phyloP scores from a whole-genome alignment of 2,797 vertebrate species.

The Denticeps clupeoides region DNA sequence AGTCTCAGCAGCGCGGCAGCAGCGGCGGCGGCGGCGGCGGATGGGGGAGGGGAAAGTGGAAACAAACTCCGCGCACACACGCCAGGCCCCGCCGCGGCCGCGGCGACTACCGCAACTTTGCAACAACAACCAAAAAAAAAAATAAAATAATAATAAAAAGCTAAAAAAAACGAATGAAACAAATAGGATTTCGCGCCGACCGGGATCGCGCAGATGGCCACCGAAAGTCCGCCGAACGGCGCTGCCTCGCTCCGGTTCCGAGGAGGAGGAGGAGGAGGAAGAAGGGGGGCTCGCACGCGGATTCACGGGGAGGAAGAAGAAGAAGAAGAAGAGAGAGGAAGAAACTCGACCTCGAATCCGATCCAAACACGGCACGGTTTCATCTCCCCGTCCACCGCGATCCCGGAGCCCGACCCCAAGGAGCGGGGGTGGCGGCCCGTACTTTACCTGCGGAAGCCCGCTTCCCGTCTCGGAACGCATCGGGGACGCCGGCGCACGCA shows the following conservation, averaged over 20 bases:
- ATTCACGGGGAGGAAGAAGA: no score
- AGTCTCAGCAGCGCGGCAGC: conserved; percentile 49
- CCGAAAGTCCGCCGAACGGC: no score
- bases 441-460: conserved; percentile 59
- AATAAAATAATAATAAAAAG: conserved; percentile 38
- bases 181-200: conserved; percentile 18
- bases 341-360: conserved; percentile 20
- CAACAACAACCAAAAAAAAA: conserved; percentile 47
- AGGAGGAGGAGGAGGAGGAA: no score
- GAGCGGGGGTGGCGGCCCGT: conserved; percentile 50
- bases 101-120: conserved; percentile 71
- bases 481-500: conserved; percentile 42
- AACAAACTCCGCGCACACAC: conserved; percentile 58
- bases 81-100: conserved; percentile 57
- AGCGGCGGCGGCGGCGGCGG: conserved; percentile 47
- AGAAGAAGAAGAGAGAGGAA: no score
- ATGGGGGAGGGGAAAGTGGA: conserved; percentile 66
- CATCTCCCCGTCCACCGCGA: conserved; percentile 54
- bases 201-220: conserved; percentile 12
- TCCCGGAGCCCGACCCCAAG: conserved; percentile 39
- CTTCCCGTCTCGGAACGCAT: conserved; percentile 49
- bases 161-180: conserved; percentile 30
- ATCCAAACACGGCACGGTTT: conserved; percentile 38
- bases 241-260: no score
- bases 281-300: no score